These are phyloP conservation scores for Lasiommata megera DNA, from an alignment of 2,888 invertebrate species.

Conservation along the genomic window DNA sequence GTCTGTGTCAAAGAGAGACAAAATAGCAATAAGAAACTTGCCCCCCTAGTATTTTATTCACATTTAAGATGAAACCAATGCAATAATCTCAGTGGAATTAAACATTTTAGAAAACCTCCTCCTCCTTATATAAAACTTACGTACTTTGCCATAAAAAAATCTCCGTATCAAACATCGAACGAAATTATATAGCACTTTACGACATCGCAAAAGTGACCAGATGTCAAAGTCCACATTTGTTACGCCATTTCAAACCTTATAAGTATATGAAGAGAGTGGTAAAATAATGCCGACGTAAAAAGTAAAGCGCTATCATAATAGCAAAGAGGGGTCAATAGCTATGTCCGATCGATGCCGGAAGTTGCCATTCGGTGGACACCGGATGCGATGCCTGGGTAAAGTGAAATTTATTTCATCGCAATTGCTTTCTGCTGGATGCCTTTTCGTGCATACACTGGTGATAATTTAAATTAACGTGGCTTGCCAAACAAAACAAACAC, in stretches of 20 bases:
- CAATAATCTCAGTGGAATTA: background rate
- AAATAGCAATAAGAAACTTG: too few species aligned
- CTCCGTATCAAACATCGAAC: constrained; percentile 16
- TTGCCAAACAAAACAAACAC: background rate
- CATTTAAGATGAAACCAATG: background rate
- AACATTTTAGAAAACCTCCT: background rate
- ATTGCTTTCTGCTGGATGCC: constrained; percentile 25
- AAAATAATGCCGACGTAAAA: constrained; percentile 22
- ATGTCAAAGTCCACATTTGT: constrained; percentile 7
- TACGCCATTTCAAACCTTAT: background rate
- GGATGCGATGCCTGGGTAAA: constrained; percentile 34
- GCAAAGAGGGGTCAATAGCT: constrained; percentile 61
- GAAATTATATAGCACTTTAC: constrained; percentile 23
- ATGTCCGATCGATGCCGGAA: constrained; percentile 67
- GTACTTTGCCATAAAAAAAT: constrained; percentile 4
- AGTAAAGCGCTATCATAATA: constrained; percentile 46
- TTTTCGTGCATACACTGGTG: constrained; percentile 18
- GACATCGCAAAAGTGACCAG: constrained; percentile 24
- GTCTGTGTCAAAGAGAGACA: too few species aligned
- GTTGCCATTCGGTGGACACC: constrained; percentile 41
- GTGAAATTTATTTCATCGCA: constrained; percentile 39
- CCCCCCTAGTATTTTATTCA: too few species aligned
- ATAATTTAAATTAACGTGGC: constrained; percentile 11
- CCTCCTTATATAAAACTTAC: background rate
- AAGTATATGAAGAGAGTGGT: background rate